These are phyloP conservation scores for Cyprinus carpio DNA, from an alignment of 2,113 vertebrate genomes.

Conservation along the genomic window DNA sequence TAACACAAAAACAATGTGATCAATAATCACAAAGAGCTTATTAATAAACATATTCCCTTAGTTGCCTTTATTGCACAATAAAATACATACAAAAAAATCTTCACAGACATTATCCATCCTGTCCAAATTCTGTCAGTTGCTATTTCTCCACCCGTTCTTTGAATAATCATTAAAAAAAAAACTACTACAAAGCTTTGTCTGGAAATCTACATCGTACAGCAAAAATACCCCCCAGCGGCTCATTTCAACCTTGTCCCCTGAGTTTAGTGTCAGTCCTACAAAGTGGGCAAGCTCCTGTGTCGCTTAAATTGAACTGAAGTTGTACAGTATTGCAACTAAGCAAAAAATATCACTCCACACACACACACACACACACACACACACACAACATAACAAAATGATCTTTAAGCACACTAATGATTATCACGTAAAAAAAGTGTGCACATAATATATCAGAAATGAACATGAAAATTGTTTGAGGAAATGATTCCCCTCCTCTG, in stretches of 20 bases:
- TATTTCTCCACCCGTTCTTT: not conserved
- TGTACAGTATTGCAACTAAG: not conserved
- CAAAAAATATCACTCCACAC: not conserved
- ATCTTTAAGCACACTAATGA: not conserved
- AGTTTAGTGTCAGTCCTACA: not conserved
- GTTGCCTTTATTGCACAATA: not conserved
- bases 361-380: not conserved
- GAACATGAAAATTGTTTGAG: not conserved
- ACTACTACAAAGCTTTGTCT: not conserved
- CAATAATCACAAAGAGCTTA: not conserved
- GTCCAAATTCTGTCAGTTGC: not conserved
- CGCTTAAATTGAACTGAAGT: not conserved
- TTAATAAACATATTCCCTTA: not conserved
- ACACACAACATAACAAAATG: not conserved
- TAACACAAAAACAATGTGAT: not conserved
- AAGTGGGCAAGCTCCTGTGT: not conserved
- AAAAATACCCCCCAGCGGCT: not conserved
- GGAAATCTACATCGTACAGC: not conserved
- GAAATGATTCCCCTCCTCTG: accelerated
- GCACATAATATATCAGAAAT: not conserved
- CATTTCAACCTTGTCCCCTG: slow-evolving; percentile 15
- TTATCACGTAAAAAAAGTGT: not conserved
- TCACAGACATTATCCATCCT: not conserved
- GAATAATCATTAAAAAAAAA: not conserved
- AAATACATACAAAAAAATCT: not conserved